Conservation (phyloP, 2,888 invertebrate species). For the Caenorhabditis imperialis region DNA sequence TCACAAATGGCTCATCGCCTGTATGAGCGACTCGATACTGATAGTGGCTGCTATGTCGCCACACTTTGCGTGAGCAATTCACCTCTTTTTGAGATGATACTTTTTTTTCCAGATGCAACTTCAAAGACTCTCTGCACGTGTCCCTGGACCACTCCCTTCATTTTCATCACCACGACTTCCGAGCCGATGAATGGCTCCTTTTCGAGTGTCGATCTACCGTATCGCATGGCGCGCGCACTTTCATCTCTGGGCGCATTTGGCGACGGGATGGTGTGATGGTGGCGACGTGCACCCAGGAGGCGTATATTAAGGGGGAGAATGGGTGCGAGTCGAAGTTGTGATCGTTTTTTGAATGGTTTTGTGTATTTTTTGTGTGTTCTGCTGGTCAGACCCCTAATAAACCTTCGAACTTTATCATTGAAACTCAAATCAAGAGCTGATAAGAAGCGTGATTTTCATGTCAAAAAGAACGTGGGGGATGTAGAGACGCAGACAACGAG, state of each 20-base stretch:
- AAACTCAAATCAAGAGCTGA: too few relatives aligned
- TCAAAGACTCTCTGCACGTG: constrained; percentile 67
- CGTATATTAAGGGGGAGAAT: constrained; percentile 63
- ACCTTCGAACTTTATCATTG: too few relatives aligned
- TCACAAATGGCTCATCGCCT: constrained; percentile 59
- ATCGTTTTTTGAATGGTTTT: background rate
- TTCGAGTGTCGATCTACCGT: constrained; percentile 66
- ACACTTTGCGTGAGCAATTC: constrained; percentile 55
- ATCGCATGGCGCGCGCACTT: constrained; percentile 62
- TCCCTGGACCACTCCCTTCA: constrained; percentile 72
- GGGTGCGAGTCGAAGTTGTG: constrained; percentile 27
- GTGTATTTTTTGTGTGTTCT: too few relatives aligned
- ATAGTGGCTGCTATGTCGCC: constrained; percentile 63
- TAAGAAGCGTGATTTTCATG: too few relatives aligned
- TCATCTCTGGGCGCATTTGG: constrained; percentile 69
- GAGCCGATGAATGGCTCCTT: constrained; percentile 74
- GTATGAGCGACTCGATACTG: constrained; percentile 58
- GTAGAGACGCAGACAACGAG: too few relatives aligned
- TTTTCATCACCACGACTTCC: constrained; percentile 66
- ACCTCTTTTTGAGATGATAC: background rate
- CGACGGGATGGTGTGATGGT: constrained; percentile 69
- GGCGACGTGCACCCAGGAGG: constrained; percentile 69
- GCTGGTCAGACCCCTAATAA: too few relatives aligned
- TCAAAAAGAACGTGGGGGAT: too few relatives aligned
- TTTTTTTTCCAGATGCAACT: constrained; percentile 39